phyloP scores from a whole-genome alignment of 2,113 vertebrate species.

The Atlantisia rogersi region DNA sequence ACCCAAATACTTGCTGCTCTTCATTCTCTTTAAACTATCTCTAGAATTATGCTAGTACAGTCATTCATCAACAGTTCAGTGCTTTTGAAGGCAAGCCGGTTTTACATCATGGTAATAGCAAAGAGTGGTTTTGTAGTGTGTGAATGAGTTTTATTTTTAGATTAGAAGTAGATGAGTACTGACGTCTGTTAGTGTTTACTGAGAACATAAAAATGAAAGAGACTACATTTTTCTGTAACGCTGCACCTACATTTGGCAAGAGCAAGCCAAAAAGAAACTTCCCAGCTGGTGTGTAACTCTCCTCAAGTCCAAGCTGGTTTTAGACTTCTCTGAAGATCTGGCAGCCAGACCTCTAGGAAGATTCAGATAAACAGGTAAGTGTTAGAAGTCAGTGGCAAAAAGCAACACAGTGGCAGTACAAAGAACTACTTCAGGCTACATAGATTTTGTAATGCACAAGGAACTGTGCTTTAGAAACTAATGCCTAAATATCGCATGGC shows the following conservation, averaged over 20 bases:
- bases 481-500: neutral
- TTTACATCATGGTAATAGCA: neutral
- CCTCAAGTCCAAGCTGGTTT: neutral
- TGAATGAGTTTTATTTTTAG: conserved; percentile 31
- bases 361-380: neutral
- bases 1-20: neutral
- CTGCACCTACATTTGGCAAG: conserved; percentile 2
- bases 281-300: neutral
- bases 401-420: neutral
- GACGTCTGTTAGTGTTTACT: conserved; percentile 21
- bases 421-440: neutral
- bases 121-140: neutral
- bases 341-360: neutral
- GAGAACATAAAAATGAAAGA: conserved; percentile 19
- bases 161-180: neutral
- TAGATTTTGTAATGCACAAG: neutral
- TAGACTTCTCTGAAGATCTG: neutral
- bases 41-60: neutral
- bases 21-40: neutral
- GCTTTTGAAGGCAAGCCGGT: neutral
- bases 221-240: neutral
- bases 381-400: neutral
- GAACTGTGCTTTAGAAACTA: neutral
- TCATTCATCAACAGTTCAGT: neutral
- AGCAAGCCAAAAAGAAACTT: neutral